These are phyloP conservation scores for Aphelinus certus DNA, from an alignment of 1,140 invertebrate genomes.

Conservation along the genomic window DNA sequence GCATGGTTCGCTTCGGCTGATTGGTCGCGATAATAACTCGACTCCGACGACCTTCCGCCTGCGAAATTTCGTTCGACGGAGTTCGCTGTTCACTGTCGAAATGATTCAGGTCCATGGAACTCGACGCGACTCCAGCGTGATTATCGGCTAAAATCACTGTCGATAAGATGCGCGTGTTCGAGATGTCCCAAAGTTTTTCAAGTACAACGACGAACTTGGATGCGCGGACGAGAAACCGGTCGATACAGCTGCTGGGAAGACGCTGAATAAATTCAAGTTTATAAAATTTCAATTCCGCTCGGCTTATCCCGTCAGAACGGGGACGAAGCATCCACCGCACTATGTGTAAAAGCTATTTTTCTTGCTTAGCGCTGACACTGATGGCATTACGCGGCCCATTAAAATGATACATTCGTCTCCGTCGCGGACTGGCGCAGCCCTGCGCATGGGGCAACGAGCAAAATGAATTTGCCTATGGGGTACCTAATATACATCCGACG, in stretches of 20 bases:
- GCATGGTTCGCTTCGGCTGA: too few relatives aligned
- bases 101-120: too few relatives aligned
- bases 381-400: slow-evolving; percentile 10
- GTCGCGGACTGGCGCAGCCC: background rate
- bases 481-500: background rate
- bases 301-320: background rate
- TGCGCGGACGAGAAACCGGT: background rate
- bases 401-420: slow-evolving; percentile 18
- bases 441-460: background rate
- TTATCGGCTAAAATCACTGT: slow-evolving; percentile 13
- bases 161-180: slow-evolving; percentile 3
- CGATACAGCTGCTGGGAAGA: background rate
- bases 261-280: background rate
- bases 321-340: background rate
- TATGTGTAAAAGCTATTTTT: background rate
- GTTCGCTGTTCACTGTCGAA: too few relatives aligned
- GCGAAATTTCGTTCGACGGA: slow-evolving; percentile 21
- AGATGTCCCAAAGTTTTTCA: background rate
- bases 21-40: too few relatives aligned
- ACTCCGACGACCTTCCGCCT: too few relatives aligned
- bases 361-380: slow-evolving; percentile 11
- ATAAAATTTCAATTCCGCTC: background rate
- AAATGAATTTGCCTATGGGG: background rate
- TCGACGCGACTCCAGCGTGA: too few relatives aligned
- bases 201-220: slow-evolving; percentile 4